phyloP scores from a whole-genome alignment of 2,797 vertebrate species.

The Borostomias antarcticus region DNA sequence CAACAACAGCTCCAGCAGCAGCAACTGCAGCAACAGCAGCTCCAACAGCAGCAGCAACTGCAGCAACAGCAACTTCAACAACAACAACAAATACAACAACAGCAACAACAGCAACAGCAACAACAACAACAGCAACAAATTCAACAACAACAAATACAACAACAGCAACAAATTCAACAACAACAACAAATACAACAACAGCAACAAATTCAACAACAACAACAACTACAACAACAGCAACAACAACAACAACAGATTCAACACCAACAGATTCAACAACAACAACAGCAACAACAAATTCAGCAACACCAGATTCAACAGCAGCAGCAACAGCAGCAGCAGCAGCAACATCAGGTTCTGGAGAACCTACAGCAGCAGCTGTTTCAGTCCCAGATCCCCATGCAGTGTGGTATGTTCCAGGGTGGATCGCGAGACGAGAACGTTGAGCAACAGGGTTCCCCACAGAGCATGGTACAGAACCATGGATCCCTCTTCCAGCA shows the following conservation, averaged over 20 bases:
- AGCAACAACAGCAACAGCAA: conserved; percentile 36
- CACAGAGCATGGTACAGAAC: conserved; percentile 80
- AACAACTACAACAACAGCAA: conserved; percentile 63
- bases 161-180: conserved; percentile 74
- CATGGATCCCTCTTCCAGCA: conserved; percentile 85
- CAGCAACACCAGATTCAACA: conserved; percentile 63
- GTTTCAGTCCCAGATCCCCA: conserved; percentile 88
- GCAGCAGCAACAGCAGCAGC: conserved; percentile 70
- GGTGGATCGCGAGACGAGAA: conserved; percentile 78
- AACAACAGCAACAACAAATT: conserved; percentile 80
- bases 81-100: conserved; percentile 40
- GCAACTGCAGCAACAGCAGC: conserved; percentile 77
- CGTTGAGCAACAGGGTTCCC: conserved; percentile 81
- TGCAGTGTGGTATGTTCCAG: conserved; percentile 90
- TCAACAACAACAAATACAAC: conserved; percentile 79
- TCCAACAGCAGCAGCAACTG: conserved; percentile 67
- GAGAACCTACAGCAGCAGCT: conserved; percentile 77
- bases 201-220: conserved; percentile 39
- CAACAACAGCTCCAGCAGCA: conserved; percentile 82
- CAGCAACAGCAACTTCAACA: conserved; percentile 79
- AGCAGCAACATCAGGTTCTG: conserved; percentile 68
- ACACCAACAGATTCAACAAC: conserved; percentile 73
- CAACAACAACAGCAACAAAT: conserved; percentile 78
- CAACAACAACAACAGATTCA: conserved; percentile 59
- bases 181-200: conserved; percentile 69